Base-by-base conservation (phyloP, 2,113 vertebrate species). In the Clinocottus analis region DNA sequence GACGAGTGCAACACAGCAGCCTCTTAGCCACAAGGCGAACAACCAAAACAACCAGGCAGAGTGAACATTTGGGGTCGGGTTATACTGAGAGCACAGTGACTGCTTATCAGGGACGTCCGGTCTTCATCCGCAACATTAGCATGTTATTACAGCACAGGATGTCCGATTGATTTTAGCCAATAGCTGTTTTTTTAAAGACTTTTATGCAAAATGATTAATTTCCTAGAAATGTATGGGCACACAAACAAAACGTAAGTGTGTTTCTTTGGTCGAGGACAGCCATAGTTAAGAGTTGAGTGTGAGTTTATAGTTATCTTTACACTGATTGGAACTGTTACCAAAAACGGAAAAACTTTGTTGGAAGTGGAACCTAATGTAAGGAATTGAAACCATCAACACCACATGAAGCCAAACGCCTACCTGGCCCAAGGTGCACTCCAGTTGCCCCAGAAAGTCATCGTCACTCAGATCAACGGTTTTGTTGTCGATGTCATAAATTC, bases 401-500 rank as follows among this genome's bases (percentile, higher is more conserved):
- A 5, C 31, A 3, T 29, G 0, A 17, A 51, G 16, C 7, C 23
- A 61, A 39, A 70, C 45, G 31, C n/a, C 94, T 74, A 99, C 98
- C 93, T 99, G 98, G 43, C 96, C 98, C 86, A 99, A 77, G 0
- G 97, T 97, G 78, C 96, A 98, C 89, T 99, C 98, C 81, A 96
- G 93, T 83, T 99, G 95, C 49, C 98, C 98, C 84, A 99, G 89
- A 91, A 99, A 99, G 90, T 99, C 98, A 39, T 99, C 97, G 68
- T 99, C 98, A 4, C 29, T 94, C 77, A 99, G 90, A 62, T 98
- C 96, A 13, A 97, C 23, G 0, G 97, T 98, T 93, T 96, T 96
- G 85, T 99, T 99, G 94, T 99, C 98, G 1, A 99, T 98, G 85
- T 99, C 98, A 80, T 97, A 99, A 88, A 99, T 73, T 4, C 95